These are phyloP conservation scores for Xestia ashworthii DNA, from an alignment of 2,888 invertebrate species.

Conservation along the genomic window DNA sequence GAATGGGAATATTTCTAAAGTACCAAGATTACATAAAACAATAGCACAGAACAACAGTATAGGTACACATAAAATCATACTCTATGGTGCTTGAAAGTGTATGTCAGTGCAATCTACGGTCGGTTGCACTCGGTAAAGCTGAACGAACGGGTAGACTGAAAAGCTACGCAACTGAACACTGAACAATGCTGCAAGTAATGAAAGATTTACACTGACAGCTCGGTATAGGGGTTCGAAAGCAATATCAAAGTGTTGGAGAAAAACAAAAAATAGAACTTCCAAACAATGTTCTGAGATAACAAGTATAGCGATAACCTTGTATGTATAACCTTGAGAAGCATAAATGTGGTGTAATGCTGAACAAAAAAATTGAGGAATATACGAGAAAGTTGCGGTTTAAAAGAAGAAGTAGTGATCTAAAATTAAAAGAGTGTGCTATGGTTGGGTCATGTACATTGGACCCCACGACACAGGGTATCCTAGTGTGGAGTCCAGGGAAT, in stretches of 20 bases:
- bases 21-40: neutral
- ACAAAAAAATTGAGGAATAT: too few relatives aligned
- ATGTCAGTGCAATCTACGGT: constrained; percentile 39
- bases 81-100: constrained; percentile 37
- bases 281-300: neutral
- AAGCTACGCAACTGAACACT: constrained; percentile 26
- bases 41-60: neutral
- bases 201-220: constrained; percentile 50
- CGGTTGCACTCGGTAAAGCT: neutral
- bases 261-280: neutral
- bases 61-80: constrained; percentile 4
- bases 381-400: too few relatives aligned
- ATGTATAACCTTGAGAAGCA: neutral
- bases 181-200: constrained; percentile 31
- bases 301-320: neutral
- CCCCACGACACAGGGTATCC: too few relatives aligned
- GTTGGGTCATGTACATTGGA: too few relatives aligned
- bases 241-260: constrained; percentile 6
- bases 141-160: constrained; percentile 29
- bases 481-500: too few relatives aligned
- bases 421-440: too few relatives aligned
- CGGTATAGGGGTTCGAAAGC: constrained; percentile 3
- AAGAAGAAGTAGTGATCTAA: too few relatives aligned
- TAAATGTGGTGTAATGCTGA: neutral
- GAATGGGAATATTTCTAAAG: neutral